These are phyloP conservation scores for Diplazon laetatorius DNA, from an alignment of 2,888 invertebrate species.

Conservation along the genomic window DNA sequence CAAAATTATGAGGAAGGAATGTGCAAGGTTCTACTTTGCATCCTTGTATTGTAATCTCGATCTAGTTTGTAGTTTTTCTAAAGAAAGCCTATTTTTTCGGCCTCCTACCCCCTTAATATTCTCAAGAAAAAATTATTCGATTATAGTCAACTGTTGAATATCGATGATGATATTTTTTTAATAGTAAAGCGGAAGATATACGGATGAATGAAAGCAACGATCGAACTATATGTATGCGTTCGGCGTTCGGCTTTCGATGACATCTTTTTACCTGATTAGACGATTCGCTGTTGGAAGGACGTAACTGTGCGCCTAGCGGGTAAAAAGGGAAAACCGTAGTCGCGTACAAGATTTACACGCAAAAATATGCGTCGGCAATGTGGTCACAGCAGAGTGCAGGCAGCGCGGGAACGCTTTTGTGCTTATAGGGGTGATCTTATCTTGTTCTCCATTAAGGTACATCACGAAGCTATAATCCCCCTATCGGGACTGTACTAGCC, in stretches of 20 bases:
- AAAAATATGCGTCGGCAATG: constrained; percentile 46
- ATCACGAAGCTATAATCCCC: constrained; percentile 70
- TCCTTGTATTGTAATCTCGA: no score
- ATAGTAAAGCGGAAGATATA: no score
- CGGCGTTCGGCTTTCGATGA: constrained; percentile 56
- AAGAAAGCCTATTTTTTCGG: no score
- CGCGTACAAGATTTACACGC: constrained; percentile 57
- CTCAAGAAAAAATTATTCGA: no score
- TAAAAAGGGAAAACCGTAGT: constrained; percentile 25
- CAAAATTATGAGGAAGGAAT: no score
- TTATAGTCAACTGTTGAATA: no score
- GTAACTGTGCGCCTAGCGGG: no score
- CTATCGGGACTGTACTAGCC: constrained; percentile 62
- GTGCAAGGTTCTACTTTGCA: no score
- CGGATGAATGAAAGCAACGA: constrained; percentile 7
- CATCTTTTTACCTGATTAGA: constrained; percentile 62
- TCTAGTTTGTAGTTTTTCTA: no score
- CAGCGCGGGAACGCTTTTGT: constrained; percentile 41
- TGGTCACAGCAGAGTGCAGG: constrained; percentile 37
- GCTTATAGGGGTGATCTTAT: constrained; percentile 71
- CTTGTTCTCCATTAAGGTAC: constrained; percentile 72
- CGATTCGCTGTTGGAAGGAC: constrained; percentile 66
- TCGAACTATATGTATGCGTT: no score
- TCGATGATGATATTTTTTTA: no score
- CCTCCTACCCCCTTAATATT: no score